Conservation (phyloP, 2,113 vertebrate genomes). For the Callaeas wilsoni region DNA sequence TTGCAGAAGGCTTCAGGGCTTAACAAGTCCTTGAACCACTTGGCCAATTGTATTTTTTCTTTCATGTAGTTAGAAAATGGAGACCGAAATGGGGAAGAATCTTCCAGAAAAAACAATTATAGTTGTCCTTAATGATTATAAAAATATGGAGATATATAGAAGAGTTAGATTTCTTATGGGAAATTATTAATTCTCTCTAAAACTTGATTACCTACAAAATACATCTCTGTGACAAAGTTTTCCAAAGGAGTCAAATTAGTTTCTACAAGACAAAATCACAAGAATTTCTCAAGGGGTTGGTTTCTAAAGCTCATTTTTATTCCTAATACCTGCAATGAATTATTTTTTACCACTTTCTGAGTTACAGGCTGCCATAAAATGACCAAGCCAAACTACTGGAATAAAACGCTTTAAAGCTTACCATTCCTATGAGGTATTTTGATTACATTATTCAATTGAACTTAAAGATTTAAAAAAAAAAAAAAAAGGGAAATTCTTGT, state of each 20-base stretch:
- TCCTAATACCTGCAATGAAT: slow-evolving; percentile 55
- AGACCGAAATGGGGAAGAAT: not conserved
- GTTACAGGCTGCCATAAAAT: slow-evolving; percentile 21
- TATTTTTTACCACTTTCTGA: slow-evolving; percentile 42
- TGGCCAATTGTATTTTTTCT: not conserved
- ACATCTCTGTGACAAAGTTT: not conserved
- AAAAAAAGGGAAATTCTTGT: slow-evolving; percentile 22
- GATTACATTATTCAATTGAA: slow-evolving; percentile 61
- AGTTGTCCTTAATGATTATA: not conserved
- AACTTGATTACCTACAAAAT: not conserved
- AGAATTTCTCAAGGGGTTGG: not conserved
- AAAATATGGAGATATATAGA: not conserved
- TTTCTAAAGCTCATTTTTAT: slow-evolving; percentile 54
- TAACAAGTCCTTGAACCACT: not conserved
- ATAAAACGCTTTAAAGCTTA: slow-evolving; percentile 57
- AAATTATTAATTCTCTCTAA: not conserved
- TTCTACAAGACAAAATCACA: not conserved
- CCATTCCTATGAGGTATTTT: slow-evolving; percentile 55
- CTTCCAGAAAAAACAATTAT: not conserved
- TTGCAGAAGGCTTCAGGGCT: not conserved
- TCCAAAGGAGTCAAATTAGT: not conserved
- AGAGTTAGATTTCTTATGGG: not conserved
- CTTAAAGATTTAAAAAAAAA: not conserved
- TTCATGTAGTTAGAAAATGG: not conserved
- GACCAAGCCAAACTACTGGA: slow-evolving; percentile 20